A percentile compares a stretch with the other conserved stretches of the same genome.
Conservation (phyloP, 2,888 invertebrate species). For the Encarsia formosa region DNA sequence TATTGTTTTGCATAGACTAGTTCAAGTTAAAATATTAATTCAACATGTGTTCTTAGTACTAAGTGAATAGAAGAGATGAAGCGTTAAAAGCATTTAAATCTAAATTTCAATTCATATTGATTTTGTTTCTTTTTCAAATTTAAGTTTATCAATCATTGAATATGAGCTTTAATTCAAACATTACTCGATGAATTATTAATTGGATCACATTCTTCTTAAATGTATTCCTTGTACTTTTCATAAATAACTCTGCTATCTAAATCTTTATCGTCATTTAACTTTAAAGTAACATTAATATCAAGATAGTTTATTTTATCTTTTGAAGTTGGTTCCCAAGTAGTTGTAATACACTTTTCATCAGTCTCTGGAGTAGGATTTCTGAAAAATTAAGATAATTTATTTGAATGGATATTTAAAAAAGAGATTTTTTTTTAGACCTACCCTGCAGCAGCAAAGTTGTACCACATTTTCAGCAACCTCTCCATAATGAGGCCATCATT, state of each 20-base stretch:
- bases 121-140: too few relatives aligned
- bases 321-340: conserved; percentile 32
- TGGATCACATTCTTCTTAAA: too few relatives aligned
- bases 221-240: neutral
- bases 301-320: conserved; percentile 27
- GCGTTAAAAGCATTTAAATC: too few relatives aligned
- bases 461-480: conserved; percentile 37
- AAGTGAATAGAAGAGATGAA: too few relatives aligned
- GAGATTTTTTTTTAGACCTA: too few relatives aligned
- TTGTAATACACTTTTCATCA: conserved; percentile 26
- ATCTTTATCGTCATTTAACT: conserved; percentile 10
- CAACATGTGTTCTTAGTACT: too few relatives aligned
- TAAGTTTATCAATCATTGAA: too few relatives aligned
- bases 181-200: too few relatives aligned
- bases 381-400: neutral
- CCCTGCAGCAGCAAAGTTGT: conserved; percentile 41
- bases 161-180: too few relatives aligned
- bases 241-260: neutral
- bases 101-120: too few relatives aligned
- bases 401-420: neutral
- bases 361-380: conserved; percentile 35
- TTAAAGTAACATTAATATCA: conserved; percentile 30
- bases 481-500: conserved; percentile 32
- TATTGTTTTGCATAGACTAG: too few relatives aligned
- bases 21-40: too few relatives aligned